Conservation (phyloP, 2,888 invertebrate genomes). For the Galerucella pusilla region DNA sequence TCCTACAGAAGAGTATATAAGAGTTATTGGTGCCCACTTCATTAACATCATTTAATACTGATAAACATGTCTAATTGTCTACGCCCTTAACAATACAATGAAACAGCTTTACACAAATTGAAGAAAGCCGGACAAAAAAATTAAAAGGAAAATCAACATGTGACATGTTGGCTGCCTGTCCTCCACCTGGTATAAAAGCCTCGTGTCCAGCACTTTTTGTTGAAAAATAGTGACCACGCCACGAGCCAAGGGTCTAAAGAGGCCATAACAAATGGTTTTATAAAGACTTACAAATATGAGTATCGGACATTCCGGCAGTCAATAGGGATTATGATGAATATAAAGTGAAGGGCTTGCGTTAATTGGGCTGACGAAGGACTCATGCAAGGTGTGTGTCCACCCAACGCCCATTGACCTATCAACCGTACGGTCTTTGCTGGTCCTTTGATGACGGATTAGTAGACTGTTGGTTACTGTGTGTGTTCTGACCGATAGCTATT, state of each 20-base stretch:
- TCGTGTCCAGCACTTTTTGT: slow-evolving; percentile 32
- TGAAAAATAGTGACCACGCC: slow-evolving; percentile 29
- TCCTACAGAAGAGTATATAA: too few relatives aligned
- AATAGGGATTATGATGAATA: slow-evolving; percentile 57
- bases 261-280: slow-evolving; percentile 60
- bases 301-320: slow-evolving; percentile 47
- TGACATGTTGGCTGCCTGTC: slow-evolving; percentile 1
- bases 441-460: slow-evolving; percentile 53
- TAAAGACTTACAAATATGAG: slow-evolving; percentile 58
- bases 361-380: slow-evolving; percentile 62
- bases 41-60: too few relatives aligned
- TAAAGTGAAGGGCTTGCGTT: slow-evolving; percentile 60
- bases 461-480: slow-evolving; percentile 31
- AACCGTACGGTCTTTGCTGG: slow-evolving; percentile 33
- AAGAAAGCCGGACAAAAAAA: background rate
- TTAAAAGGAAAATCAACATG: slow-evolving; percentile 11
- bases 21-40: too few relatives aligned
- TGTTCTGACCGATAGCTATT: slow-evolving; percentile 35
- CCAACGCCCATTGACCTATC: slow-evolving; percentile 33
- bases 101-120: background rate
- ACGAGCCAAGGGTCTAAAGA: slow-evolving; percentile 51
- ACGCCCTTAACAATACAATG: background rate
- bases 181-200: slow-evolving; percentile 19
- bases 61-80: too few relatives aligned
- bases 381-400: slow-evolving; percentile 59